Conservation (phyloP, 2,888 invertebrate species). For the Proisotoma minuta region DNA sequence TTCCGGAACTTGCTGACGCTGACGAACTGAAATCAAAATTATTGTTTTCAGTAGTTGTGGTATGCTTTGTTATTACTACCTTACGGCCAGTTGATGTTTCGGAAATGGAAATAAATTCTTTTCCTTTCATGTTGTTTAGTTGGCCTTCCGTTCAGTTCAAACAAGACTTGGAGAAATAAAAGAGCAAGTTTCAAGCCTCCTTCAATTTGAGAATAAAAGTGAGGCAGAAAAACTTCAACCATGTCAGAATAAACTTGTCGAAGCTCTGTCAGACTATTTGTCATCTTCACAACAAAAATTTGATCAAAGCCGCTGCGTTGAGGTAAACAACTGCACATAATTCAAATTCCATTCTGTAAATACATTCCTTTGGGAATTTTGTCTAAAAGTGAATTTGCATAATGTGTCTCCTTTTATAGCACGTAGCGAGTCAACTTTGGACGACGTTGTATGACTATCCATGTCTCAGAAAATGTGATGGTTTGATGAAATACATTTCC, state of each 20-base stretch:
- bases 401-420: slow-evolving; percentile 53
- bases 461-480: slow-evolving; percentile 71
- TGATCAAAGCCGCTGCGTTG: slow-evolving; percentile 50
- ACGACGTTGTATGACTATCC: slow-evolving; percentile 90
- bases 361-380: no score
- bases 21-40: slow-evolving; percentile 90
- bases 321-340: slow-evolving; percentile 12
- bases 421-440: slow-evolving; percentile 67
- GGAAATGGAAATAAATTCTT: background rate
- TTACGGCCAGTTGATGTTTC: no score
- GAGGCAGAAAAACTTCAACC: slow-evolving; percentile 24
- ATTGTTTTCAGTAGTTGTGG: slow-evolving; percentile 91
- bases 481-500: slow-evolving; percentile 72
- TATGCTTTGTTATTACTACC: slow-evolving; percentile 52
- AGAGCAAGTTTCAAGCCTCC: slow-evolving; percentile 64
- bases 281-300: slow-evolving; percentile 67
- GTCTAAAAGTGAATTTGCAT: no score
- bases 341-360: background rate
- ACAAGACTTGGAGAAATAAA: slow-evolving; percentile 63
- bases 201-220: slow-evolving; percentile 52
- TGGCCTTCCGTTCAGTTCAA: slow-evolving; percentile 64
- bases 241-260: slow-evolving; percentile 42
- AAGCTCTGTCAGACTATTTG: slow-evolving; percentile 60
- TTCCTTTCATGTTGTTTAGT: slow-evolving; percentile 52
- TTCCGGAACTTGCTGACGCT: slow-evolving; percentile 74